phyloP scores from a whole-genome alignment of 2,113 vertebrate genomes.

The Numida meleagris region DNA sequence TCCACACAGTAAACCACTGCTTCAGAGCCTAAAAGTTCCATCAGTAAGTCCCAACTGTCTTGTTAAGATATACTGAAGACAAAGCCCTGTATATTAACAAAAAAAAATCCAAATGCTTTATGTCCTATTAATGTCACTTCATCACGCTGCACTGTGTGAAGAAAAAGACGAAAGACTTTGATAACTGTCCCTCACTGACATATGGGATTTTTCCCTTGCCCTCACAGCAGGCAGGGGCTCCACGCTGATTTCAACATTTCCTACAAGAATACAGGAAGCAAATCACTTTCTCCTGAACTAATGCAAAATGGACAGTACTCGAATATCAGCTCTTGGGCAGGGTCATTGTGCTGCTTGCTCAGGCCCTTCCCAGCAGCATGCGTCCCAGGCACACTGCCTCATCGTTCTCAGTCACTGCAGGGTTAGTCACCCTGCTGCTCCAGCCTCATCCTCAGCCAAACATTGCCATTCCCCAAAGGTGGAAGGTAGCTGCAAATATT shows the following conservation, averaged over 20 bases:
- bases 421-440: not conserved
- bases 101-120: not conserved
- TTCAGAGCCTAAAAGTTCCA: not conserved
- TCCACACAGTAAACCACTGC: not conserved
- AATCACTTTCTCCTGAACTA: not conserved
- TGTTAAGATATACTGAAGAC: not conserved
- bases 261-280: not conserved
- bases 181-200: conserved; percentile 20
- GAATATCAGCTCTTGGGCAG: not conserved
- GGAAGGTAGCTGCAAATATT: not conserved
- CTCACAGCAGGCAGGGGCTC: conserved; percentile 50
- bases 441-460: not conserved
- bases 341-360: not conserved
- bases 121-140: not conserved
- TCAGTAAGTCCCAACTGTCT: not conserved
- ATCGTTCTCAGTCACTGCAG: not conserved
- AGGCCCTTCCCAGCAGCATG: not conserved
- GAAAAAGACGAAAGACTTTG: conserved; percentile 43
- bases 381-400: not conserved
- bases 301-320: not conserved
- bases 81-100: not conserved
- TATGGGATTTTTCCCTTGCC: not conserved
- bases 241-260: not conserved
- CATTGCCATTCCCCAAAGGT: not conserved
- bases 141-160: not conserved